Evolutionary conservation across 2,797 vertebrate species (phyloP).

Genomic region (Crypturellus tataupa): DNA sequence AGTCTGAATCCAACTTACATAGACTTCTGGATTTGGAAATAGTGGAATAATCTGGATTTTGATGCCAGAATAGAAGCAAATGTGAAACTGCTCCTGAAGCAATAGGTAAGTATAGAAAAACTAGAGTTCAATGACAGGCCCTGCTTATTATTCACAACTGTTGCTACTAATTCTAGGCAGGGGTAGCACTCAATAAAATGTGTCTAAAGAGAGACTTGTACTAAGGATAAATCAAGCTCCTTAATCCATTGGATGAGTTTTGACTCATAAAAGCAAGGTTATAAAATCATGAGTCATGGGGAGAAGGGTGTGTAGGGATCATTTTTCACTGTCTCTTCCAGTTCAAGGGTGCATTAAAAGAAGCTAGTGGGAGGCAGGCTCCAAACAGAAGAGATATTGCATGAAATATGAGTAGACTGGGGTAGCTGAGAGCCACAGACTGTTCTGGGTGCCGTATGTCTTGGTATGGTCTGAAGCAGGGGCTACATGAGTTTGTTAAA

Average conservation of each 20-base stretch:
- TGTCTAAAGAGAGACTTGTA: background rate
- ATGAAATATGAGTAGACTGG: no score
- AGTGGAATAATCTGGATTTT: no score
- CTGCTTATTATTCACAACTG: background rate
- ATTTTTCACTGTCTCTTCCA: background rate
- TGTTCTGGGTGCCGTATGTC: background rate
- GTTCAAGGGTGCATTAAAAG: background rate
- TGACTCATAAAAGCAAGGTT: background rate
- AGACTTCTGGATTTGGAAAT: background rate
- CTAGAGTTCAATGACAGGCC: background rate
- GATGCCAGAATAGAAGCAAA: background rate
- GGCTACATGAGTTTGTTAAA: background rate
- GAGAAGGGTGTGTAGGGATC: background rate
- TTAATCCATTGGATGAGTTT: background rate
- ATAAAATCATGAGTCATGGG: background rate
- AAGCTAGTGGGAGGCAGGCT: background rate
- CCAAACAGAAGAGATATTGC: background rate
- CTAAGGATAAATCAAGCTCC: background rate
- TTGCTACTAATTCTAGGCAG: background rate
- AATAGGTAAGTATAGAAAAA: background rate
- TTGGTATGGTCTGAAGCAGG: background rate
- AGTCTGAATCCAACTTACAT: fast-evolving
- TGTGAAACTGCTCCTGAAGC: background rate
- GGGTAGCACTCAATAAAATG: background rate
- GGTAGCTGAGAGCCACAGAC: background rate